These are phyloP conservation scores for Hafferia zeledoni DNA, from an alignment of 2,797 vertebrate species.

Conservation along the genomic window DNA sequence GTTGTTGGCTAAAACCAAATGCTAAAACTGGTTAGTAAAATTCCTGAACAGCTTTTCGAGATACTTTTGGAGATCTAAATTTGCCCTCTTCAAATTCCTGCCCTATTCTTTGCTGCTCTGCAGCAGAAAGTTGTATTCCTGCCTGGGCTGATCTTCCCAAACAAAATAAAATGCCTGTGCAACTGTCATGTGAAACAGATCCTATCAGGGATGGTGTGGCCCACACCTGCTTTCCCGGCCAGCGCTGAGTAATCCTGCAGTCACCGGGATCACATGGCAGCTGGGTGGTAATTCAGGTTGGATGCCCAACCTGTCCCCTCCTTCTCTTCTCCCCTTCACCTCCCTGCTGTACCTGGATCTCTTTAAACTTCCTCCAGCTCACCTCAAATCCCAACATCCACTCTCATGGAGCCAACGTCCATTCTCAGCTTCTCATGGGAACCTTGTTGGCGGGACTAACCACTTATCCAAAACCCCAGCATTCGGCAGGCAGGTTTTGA, in stretches of 20 bases:
- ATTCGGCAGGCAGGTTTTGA: constrained; percentile 13
- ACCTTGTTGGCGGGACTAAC: constrained; percentile 53
- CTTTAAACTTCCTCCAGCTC: constrained; percentile 71
- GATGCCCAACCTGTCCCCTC: constrained; percentile 47
- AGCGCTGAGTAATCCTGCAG: constrained; percentile 47
- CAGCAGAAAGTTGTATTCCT: background rate
- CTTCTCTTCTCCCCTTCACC: constrained; percentile 31
- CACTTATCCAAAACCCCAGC: constrained; percentile 10
- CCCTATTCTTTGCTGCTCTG: background rate
- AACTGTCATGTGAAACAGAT: constrained; percentile 58
- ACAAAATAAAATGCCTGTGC: background rate
- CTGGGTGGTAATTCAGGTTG: constrained; percentile 53
- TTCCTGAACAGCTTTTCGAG: background rate
- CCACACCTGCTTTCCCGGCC: constrained; percentile 52
- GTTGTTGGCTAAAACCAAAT: background rate
- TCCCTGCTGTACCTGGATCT: background rate
- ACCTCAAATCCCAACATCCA: constrained; percentile 50
- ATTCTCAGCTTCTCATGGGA: constrained; percentile 61
- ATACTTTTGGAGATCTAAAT: background rate
- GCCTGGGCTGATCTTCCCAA: background rate
- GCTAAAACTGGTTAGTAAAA: background rate
- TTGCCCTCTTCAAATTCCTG: background rate
- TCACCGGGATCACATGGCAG: constrained; percentile 35
- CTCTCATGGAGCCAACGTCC: background rate
- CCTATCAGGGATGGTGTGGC: constrained; percentile 49